Conservation (phyloP, 2,888 invertebrate species). For the Bembecia ichneumoniformis region DNA sequence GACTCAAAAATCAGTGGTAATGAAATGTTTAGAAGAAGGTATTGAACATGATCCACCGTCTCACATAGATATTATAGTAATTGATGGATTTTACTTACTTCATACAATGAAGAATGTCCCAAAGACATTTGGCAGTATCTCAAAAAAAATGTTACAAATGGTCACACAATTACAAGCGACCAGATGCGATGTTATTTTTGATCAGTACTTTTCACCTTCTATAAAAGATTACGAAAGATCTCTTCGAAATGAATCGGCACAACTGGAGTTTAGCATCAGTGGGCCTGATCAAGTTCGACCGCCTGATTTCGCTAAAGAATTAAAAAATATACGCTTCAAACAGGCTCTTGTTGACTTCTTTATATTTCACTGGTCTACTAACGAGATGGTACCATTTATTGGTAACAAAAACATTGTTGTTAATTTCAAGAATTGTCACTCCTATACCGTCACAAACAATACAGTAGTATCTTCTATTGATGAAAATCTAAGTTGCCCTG, state of each 20-base stretch:
- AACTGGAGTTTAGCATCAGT: neutral
- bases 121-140: constrained; percentile 21
- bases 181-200: constrained; percentile 14
- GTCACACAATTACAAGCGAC: neutral
- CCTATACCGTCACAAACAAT: constrained; percentile 5
- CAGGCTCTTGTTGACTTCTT: constrained; percentile 1
- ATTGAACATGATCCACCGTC: constrained; percentile 7
- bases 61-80: constrained; percentile 16
- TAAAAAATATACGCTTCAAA: neutral
- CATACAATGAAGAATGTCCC: constrained; percentile 23
- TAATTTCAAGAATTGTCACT: constrained; percentile 5
- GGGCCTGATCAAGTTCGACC: constrained; percentile 1
- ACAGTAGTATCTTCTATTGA: constrained; percentile 1
- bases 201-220: constrained; percentile 9
- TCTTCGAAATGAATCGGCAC: neutral
- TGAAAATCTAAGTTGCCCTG: neutral
- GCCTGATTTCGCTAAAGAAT: constrained; percentile 1
- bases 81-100: constrained; percentile 28
- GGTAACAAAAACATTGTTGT: neutral
- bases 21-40: constrained; percentile 15
- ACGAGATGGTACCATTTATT: neutral
- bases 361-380: constrained; percentile 1
- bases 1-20: constrained; percentile 18
- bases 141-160: constrained; percentile 16
- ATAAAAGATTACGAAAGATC: neutral